Evolutionary conservation across 2,888 invertebrate genomes (phyloP).

Genomic region (Scaptomyza parva): DNA sequence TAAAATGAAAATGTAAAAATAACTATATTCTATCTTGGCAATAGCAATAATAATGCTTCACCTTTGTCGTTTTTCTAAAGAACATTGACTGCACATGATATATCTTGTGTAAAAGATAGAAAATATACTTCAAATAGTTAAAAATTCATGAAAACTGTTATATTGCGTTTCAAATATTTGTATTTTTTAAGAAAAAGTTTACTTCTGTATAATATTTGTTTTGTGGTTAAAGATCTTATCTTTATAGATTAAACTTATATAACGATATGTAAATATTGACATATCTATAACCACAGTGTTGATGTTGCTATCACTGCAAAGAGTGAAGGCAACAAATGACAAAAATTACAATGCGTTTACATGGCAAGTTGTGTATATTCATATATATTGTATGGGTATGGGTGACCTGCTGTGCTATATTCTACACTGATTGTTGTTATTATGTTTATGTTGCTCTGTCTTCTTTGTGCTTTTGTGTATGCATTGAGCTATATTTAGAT

Average conservation of each 20-base stretch:
- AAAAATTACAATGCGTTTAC: conserved; percentile 34
- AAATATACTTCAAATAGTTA: background rate
- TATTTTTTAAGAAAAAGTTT: background rate
- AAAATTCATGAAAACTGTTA: too few relatives aligned
- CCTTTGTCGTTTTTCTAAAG: background rate
- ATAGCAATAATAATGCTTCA: background rate
- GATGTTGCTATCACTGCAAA: conserved; percentile 35
- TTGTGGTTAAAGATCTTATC: background rate
- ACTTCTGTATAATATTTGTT: background rate
- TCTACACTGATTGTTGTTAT: conserved; percentile 51
- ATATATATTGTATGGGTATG: conserved; percentile 7
- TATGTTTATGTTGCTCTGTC: conserved; percentile 12
- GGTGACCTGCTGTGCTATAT: conserved; percentile 53
- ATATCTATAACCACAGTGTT: conserved; percentile 8
- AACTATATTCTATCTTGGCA: background rate
- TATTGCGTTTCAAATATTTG: too few relatives aligned
- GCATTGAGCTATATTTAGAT: conserved; percentile 58
- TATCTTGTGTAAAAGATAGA: background rate
- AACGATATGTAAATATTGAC: background rate
- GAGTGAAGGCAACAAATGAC: conserved; percentile 59
- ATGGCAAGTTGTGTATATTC: conserved; percentile 4
- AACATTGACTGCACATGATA: background rate
- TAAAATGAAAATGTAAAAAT: too few relatives aligned
- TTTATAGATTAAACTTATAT: conserved; percentile 2
- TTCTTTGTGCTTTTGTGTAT: conserved; percentile 25